Conservation (phyloP, 2,888 invertebrate species). For the Endomychus coccineus region DNA sequence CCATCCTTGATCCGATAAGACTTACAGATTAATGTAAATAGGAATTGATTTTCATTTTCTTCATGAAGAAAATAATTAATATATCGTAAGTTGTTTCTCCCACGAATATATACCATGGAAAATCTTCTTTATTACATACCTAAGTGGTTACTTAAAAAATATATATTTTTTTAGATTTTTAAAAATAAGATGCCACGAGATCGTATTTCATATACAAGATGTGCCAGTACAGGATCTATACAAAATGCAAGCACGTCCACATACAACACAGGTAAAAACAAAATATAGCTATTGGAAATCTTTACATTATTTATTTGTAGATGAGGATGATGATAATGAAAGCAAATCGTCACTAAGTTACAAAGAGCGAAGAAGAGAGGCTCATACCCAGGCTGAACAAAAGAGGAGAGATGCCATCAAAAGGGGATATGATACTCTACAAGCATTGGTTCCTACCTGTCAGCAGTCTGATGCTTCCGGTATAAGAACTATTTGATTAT, state of each 20-base stretch:
- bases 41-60: too few relatives aligned
- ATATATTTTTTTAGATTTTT: too few relatives aligned
- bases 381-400: conserved; percentile 95
- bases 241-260: conserved; percentile 13
- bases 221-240: conserved; percentile 10
- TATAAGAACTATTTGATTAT: conserved; percentile 15
- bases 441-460: conserved; percentile 88
- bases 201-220: conserved; percentile 5
- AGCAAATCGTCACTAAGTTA: conserved; percentile 68
- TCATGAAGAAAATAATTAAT: too few relatives aligned
- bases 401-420: conserved; percentile 95
- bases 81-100: too few relatives aligned
- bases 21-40: too few relatives aligned
- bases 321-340: conserved; percentile 55
- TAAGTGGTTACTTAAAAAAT: too few relatives aligned
- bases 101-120: too few relatives aligned
- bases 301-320: conserved; percentile 27
- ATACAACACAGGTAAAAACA: conserved; percentile 11
- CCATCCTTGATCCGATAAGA: too few relatives aligned
- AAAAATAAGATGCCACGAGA: conserved; percentile 10
- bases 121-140: too few relatives aligned
- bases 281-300: neutral
- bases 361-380: conserved; percentile 88
- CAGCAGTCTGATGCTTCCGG: conserved; percentile 84
- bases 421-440: conserved; percentile 91